Conservation (phyloP, 2,113 vertebrate genomes). For the Rhegmatorhina hoffmannsi region DNA sequence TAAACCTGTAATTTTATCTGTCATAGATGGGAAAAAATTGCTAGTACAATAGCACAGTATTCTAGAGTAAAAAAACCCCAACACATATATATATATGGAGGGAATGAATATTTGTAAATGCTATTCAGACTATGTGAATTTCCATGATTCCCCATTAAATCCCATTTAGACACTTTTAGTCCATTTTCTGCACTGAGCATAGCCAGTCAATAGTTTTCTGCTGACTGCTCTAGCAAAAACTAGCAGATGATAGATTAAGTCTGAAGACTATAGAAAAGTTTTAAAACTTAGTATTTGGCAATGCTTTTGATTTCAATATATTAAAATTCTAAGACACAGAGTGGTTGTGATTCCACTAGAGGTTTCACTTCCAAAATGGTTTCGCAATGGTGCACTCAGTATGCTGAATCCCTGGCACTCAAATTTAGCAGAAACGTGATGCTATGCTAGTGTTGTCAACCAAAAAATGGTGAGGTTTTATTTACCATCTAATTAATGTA, state of each 20-base stretch:
- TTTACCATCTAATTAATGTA: background rate
- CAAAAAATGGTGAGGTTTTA: background rate
- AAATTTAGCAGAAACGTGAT: background rate
- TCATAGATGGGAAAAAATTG: constrained; percentile 60
- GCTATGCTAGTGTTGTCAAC: background rate
- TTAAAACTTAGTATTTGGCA: background rate
- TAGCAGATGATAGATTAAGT: background rate
- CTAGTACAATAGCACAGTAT: constrained; percentile 34
- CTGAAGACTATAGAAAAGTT: background rate
- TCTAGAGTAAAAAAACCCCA: constrained; percentile 16
- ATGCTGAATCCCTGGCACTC: background rate
- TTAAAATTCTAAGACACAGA: background rate
- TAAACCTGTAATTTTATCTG: constrained; percentile 70
- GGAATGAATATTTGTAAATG: constrained; percentile 22
- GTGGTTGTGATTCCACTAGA: background rate
- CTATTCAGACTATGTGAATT: background rate
- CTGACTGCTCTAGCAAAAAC: background rate
- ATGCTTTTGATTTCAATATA: background rate
- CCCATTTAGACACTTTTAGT: background rate
- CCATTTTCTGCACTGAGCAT: background rate
- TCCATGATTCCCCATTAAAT: background rate
- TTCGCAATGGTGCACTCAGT: background rate
- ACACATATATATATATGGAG: rapidly evolving
- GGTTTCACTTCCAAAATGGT: background rate
- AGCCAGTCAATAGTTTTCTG: background rate